These are phyloP conservation scores for Mobula hypostoma DNA, from an alignment of 2,113 vertebrate genomes.

Conservation along the genomic window DNA sequence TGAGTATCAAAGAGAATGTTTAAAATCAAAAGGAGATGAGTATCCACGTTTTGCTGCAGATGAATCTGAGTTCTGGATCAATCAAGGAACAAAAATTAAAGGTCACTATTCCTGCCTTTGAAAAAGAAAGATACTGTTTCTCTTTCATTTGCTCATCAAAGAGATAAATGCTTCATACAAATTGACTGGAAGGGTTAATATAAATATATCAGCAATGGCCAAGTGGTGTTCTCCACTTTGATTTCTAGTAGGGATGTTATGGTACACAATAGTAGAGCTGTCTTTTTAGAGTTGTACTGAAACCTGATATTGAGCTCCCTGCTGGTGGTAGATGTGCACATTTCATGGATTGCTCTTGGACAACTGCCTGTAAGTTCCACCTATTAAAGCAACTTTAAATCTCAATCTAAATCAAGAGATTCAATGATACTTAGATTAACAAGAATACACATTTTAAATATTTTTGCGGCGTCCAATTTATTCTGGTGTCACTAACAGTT, in stretches of 20 bases:
- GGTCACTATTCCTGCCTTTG: conserved; percentile 35
- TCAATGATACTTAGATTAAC: conserved; percentile 10
- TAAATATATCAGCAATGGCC: conserved; percentile 26
- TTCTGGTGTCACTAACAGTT: background rate
- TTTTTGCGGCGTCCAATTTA: background rate
- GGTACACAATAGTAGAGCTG: conserved; percentile 21
- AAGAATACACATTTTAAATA: background rate
- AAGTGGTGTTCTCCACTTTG: conserved; percentile 7
- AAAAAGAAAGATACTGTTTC: conserved; percentile 35
- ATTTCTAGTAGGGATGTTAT: conserved; percentile 32
- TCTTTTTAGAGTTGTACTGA: background rate
- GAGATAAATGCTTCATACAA: conserved; percentile 27
- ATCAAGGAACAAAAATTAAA: conserved; percentile 24
- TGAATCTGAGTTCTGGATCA: conserved; percentile 23
- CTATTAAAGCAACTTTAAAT: conserved; percentile 6
- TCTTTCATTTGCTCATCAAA: conserved; percentile 38
- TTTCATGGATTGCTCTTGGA: conserved; percentile 15
- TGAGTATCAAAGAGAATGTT: conserved; percentile 34
- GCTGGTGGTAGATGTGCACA: conserved; percentile 18
- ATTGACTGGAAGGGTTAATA: conserved; percentile 34
- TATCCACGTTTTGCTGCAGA: background rate
- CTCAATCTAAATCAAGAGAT: background rate
- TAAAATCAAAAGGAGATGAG: conserved; percentile 22
- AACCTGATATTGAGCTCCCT: background rate
- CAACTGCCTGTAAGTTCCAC: background rate